Conservation (phyloP, 2,888 invertebrate species). For the Lochmaea crataegi region DNA sequence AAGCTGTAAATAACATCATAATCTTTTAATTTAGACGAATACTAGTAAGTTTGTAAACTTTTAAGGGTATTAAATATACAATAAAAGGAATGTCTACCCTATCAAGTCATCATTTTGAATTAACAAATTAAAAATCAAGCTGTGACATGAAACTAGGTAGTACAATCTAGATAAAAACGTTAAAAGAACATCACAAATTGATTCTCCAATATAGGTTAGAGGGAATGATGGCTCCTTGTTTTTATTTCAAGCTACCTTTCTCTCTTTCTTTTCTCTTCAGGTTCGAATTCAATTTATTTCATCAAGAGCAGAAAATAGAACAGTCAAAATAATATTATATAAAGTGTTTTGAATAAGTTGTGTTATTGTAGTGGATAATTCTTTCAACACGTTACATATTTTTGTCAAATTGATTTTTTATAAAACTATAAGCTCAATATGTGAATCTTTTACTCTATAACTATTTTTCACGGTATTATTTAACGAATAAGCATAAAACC, state of each 20-base stretch:
- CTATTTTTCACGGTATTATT: neutral
- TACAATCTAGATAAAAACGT: constrained; percentile 3
- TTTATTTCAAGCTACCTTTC: neutral
- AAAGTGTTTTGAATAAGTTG: neutral
- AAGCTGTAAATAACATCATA: no score
- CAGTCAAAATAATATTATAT: neutral
- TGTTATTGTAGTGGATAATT: no score
- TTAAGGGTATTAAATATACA: no score
- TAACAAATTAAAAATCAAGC: neutral
- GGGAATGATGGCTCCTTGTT: neutral
- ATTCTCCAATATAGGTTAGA: constrained; percentile 15
- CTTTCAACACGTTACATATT: no score
- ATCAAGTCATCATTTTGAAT: no score
- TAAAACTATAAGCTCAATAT: no score
- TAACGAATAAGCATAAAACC: neutral
- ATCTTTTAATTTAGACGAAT: no score
- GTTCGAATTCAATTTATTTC: neutral
- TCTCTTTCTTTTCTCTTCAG: neutral
- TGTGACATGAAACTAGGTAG: neutral
- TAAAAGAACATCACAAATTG: constrained; percentile 5
- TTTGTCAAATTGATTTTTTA: no score
- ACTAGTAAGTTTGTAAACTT: no score
- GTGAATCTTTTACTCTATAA: no score
- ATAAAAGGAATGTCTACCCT: no score
- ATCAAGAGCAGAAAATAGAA: neutral